Conservation (phyloP, 1,140 invertebrate genomes). For the Aphaenogaster floridana region DNA sequence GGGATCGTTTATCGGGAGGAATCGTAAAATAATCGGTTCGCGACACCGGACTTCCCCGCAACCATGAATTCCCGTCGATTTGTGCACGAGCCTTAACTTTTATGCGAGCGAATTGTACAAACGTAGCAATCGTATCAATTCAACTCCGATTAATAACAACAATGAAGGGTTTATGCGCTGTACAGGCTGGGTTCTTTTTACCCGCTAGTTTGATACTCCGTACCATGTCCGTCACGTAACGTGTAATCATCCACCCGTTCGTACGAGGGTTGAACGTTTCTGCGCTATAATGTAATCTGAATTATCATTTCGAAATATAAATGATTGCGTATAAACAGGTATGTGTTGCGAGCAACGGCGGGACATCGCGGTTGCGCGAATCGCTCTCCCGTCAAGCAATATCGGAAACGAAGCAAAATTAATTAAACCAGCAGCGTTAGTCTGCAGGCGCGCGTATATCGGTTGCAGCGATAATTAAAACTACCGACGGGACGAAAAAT, state of each 20-base stretch:
- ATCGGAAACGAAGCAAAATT: slow-evolving; percentile 44
- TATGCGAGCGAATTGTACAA: background rate
- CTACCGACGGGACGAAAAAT: slow-evolving; percentile 30
- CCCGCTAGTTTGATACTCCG: slow-evolving; percentile 21
- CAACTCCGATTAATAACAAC: slow-evolving; percentile 4
- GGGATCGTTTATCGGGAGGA: slow-evolving; percentile 30
- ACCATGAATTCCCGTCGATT: slow-evolving; percentile 15
- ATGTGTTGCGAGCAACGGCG: background rate
- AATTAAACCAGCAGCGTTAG: slow-evolving; percentile 43
- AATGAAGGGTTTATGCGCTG: background rate
- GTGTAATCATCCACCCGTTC: slow-evolving; percentile 27
- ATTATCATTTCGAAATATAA: slow-evolving; percentile 25
- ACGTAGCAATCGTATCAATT: slow-evolving; percentile 12
- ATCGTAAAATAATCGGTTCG: slow-evolving; percentile 34
- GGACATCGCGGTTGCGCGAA: background rate
- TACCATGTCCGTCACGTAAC: background rate
- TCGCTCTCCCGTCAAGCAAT: slow-evolving; percentile 19
- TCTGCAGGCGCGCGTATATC: slow-evolving; percentile 16
- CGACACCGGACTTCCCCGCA: background rate
- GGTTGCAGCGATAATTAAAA: slow-evolving; percentile 53
- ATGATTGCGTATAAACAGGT: slow-evolving; percentile 34
- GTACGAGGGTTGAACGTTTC: background rate
- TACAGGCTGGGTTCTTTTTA: slow-evolving; percentile 5
- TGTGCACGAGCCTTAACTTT: background rate
- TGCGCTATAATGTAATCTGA: slow-evolving; percentile 10